Percentiles rank a stretch among this genome's conserved stretches.
phyloP scores from a whole-genome alignment of 2,113 vertebrate species.

The Cairina moschata region DNA sequence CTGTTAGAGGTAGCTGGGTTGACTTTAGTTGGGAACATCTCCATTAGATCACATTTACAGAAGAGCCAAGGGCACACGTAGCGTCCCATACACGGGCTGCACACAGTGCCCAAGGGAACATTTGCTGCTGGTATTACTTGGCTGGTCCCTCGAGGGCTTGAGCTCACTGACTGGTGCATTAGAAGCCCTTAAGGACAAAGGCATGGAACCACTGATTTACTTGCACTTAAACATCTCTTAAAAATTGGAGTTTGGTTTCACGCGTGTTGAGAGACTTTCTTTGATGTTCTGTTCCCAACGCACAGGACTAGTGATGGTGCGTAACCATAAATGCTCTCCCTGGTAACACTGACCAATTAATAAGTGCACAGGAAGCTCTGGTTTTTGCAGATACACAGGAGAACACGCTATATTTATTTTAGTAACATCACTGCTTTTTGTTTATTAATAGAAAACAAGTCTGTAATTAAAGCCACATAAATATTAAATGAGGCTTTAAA shows the following conservation, averaged over 20 bases:
- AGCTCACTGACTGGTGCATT: not conserved
- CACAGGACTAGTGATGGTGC: not conserved
- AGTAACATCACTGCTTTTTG: slow-evolving; percentile 12
- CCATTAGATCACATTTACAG: not conserved
- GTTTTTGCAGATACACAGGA: slow-evolving; percentile 4
- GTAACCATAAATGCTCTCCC: not conserved
- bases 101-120: not conserved
- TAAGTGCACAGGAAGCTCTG: not conserved
- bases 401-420: not conserved
- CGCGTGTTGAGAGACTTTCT: not conserved
- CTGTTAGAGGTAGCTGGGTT: not conserved
- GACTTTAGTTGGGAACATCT: not conserved
- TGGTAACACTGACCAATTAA: not conserved
- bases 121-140: not conserved
- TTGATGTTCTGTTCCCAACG: slow-evolving; percentile 20
- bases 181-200: not conserved
- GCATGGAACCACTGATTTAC: not conserved
- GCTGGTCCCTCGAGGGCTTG: not conserved
- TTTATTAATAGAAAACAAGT: slow-evolving; percentile 12
- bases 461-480: not conserved
- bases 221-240: not conserved
- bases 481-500: slow-evolving; percentile 41
- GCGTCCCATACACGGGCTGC: not conserved
- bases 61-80: not conserved
- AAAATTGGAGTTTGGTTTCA: not conserved